phyloP scores from a whole-genome alignment of 2,888 invertebrate species.

The Apamea anceps region DNA sequence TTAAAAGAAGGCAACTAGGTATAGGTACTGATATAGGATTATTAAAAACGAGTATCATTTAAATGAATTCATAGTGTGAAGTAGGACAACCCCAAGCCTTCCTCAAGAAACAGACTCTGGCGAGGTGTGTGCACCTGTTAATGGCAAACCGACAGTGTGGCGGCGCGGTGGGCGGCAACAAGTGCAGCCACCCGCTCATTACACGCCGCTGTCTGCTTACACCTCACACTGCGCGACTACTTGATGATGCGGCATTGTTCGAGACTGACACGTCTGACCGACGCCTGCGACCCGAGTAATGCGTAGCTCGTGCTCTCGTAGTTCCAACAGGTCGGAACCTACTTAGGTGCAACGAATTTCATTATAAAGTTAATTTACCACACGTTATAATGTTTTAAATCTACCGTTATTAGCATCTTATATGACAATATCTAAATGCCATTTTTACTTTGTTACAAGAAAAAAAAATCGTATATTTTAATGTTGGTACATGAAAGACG shows the following conservation, averaged over 20 bases:
- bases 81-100: background rate
- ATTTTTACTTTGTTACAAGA: no score
- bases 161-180: constrained; percentile 67
- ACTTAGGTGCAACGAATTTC: background rate
- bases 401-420: background rate
- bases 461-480: background rate
- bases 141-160: constrained; percentile 29
- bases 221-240: background rate
- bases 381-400: background rate
- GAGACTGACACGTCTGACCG: background rate
- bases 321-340: background rate
- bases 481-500: background rate
- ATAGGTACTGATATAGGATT: no score
- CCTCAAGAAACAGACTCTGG: background rate
- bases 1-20: background rate
- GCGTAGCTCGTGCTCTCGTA: background rate
- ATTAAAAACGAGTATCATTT: background rate
- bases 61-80: background rate
- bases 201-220: constrained; percentile 41
- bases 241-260: background rate
- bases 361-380: background rate
- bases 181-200: constrained; percentile 65
- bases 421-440: no score
- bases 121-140: constrained; percentile 36
- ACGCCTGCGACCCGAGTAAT: background rate